phyloP scores from a whole-genome alignment of 2,113 vertebrate genomes.

The Aphelocoma coerulescens region DNA sequence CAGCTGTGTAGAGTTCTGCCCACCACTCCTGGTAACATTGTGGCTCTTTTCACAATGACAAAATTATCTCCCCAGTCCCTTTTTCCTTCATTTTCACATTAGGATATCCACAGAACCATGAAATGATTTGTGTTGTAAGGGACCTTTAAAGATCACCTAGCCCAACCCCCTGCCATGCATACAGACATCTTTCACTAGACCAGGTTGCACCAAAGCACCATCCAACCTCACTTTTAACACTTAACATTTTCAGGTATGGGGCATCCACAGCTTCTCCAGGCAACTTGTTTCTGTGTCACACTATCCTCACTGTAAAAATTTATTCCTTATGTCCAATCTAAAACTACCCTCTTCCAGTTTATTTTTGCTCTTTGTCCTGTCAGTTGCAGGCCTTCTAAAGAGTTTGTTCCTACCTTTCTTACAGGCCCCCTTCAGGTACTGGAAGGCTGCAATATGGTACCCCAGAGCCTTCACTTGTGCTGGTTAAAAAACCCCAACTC shows the following conservation, averaged over 20 bases:
- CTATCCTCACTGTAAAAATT: not conserved
- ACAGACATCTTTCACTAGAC: not conserved
- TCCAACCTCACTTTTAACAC: not conserved
- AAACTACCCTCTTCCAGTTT: not conserved
- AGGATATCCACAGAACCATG: not conserved
- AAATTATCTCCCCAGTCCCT: not conserved
- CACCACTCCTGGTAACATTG: not conserved
- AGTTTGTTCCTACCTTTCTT: not conserved
- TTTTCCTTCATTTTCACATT: not conserved
- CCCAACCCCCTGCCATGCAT: not conserved
- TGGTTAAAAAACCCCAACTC: not conserved
- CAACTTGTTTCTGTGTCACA: not conserved
- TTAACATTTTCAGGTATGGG: not conserved
- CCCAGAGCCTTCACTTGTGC: not conserved
- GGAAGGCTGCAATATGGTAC: not conserved
- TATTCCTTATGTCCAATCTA: not conserved
- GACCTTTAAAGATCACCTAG: not conserved
- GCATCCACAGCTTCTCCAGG: not conserved
- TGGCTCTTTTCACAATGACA: rapidly evolving
- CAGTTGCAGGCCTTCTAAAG: not conserved
- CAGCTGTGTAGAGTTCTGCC: not conserved
- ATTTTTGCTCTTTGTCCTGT: not conserved
- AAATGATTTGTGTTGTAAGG: not conserved
- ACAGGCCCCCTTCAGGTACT: rapidly evolving
- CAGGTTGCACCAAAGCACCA: not conserved